A percentile compares a stretch with the other conserved stretches of the same genome.
Conservation (phyloP, 1,140 invertebrate species). For the Ctenoplectra terminalis region DNA sequence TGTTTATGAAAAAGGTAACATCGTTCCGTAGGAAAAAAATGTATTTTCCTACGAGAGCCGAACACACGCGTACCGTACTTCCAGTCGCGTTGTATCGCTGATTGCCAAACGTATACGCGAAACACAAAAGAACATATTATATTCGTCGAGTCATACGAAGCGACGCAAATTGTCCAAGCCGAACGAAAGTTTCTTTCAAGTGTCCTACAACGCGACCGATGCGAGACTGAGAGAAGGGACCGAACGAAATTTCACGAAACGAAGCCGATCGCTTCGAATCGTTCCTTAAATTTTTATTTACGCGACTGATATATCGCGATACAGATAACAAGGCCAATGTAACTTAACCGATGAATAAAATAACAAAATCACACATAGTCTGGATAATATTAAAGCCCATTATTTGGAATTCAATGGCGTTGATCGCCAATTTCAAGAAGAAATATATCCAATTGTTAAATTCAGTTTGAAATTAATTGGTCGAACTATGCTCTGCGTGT, state of each 20-base stretch:
- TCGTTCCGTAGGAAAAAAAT: too few relatives aligned
- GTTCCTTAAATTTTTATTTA: constrained; percentile 1
- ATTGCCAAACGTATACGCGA: not conserved
- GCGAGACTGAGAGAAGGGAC: too few relatives aligned
- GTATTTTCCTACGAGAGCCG: too few relatives aligned
- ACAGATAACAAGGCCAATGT: constrained; percentile 23
- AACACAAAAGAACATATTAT: not conserved
- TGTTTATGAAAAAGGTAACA: too few relatives aligned
- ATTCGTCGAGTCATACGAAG: not conserved
- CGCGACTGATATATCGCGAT: not conserved
- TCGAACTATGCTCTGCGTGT: not conserved
- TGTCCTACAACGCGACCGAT: too few relatives aligned
- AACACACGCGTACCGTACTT: not conserved
- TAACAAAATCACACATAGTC: not conserved
- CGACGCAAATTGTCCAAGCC: not conserved
- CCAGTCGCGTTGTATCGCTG: not conserved
- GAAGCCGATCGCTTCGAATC: not conserved
- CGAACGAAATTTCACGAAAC: not conserved
- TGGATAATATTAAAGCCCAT: not conserved
- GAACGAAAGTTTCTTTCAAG: not conserved
- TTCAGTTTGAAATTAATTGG: not conserved
- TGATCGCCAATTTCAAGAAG: too few relatives aligned
- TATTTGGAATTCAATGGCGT: too few relatives aligned
- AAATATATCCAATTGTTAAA: too few relatives aligned
- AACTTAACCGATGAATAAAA: constrained; percentile 20